These are phyloP conservation scores for Globodera ellingtonae DNA, from an alignment of 1,140 invertebrate genomes.

Conservation along the genomic window DNA sequence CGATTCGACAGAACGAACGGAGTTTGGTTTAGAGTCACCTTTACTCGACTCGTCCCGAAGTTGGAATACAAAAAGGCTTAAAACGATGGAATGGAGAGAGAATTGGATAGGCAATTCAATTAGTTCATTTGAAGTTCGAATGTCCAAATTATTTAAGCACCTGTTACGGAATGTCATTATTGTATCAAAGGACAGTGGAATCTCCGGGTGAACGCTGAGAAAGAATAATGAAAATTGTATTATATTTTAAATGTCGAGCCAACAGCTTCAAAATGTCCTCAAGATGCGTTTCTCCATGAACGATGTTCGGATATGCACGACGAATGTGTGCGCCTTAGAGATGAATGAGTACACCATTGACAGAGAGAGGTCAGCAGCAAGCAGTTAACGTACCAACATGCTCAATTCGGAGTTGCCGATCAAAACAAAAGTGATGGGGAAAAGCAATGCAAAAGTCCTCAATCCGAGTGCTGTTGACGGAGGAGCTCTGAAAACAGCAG, in stretches of 20 bases:
- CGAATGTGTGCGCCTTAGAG: constrained; percentile 48
- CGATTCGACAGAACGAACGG: constrained; percentile 17
- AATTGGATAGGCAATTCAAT: constrained; percentile 21
- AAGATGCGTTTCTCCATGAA: constrained; percentile 53
- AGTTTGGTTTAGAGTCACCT: neutral
- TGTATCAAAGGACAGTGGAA: constrained; percentile 65
- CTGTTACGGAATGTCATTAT: constrained; percentile 60
- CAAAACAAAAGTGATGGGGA: constrained; percentile 68
- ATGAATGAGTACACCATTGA: neutral
- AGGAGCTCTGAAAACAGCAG: constrained; percentile 22
- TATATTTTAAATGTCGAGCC: neutral
- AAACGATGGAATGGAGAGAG: neutral
- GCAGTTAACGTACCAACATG: constrained; percentile 61
- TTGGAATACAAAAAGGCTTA: constrained; percentile 47
- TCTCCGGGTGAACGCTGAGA: constrained; percentile 63
- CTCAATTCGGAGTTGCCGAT: constrained; percentile 62
- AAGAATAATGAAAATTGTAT: neutral
- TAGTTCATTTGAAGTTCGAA: constrained; percentile 19
- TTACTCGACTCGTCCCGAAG: constrained; percentile 33
- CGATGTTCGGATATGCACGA: constrained; percentile 39
- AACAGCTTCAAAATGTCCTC: constrained; percentile 63
- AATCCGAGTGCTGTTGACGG: constrained; percentile 26
- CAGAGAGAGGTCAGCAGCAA: neutral
- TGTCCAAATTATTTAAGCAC: constrained; percentile 22
- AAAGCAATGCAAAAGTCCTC: constrained; percentile 64